Evolutionary conservation across 2,113 vertebrate species (phyloP).

Genomic region (Triplophysa siluroides): DNA sequence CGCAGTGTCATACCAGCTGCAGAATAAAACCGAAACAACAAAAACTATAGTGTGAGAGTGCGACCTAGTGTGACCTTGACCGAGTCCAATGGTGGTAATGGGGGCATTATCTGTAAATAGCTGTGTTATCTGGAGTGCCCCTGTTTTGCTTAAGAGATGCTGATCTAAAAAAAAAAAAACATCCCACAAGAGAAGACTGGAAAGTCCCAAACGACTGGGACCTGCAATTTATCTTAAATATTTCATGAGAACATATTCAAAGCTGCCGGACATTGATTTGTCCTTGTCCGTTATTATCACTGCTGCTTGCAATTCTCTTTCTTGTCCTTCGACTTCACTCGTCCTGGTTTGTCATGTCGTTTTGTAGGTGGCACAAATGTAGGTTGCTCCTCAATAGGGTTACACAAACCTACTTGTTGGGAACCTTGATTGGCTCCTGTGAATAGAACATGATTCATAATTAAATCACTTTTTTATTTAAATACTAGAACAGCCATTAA

Average conservation of each 20-base stretch:
- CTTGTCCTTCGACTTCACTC: slow-evolving; percentile 77
- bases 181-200: slow-evolving; percentile 23
- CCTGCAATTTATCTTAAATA: neutral
- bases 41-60: neutral
- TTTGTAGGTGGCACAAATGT: slow-evolving; percentile 78
- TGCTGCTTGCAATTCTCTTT: slow-evolving; percentile 79
- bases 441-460: slow-evolving; percentile 28
- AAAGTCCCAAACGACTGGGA: neutral
- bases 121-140: slow-evolving; percentile 8
- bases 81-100: neutral
- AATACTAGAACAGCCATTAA: too few species aligned
- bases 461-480: neutral
- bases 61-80: neutral
- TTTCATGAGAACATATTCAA: neutral
- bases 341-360: slow-evolving; percentile 70
- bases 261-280: neutral
- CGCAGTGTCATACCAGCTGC: neutral
- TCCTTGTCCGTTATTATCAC: slow-evolving; percentile 44
- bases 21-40: slow-evolving; percentile 2
- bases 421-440: slow-evolving; percentile 40
- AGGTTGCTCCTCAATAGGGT: slow-evolving; percentile 65
- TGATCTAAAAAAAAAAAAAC: neutral
- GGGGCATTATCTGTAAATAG: neutral
- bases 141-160: neutral
- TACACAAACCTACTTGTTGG: slow-evolving; percentile 53